These are phyloP conservation scores for Syndactyla subalaris DNA, from an alignment of 2,797 vertebrate species.

Conservation along the genomic window DNA sequence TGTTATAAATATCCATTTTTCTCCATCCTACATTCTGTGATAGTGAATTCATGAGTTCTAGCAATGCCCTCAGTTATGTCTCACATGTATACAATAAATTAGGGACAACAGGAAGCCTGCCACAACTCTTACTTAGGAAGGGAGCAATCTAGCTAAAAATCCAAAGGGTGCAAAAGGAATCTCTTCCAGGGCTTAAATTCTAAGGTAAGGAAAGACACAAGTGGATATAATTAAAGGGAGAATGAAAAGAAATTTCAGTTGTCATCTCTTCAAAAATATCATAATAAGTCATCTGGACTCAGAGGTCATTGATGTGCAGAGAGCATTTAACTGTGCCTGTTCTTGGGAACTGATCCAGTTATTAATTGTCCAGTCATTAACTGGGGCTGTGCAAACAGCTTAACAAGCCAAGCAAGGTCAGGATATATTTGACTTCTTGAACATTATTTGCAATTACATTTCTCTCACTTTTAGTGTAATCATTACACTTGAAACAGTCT, in stretches of 20 bases:
- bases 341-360: conserved; percentile 12
- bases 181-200: neutral
- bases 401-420: neutral
- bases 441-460: neutral
- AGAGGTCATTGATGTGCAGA: neutral
- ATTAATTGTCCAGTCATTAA: conserved; percentile 13
- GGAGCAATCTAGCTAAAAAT: neutral
- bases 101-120: neutral
- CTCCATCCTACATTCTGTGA: neutral
- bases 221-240: neutral
- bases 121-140: neutral
- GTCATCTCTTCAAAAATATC: neutral
- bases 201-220: neutral
- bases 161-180: neutral
- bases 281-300: conserved; percentile 4
- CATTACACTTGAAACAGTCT: neutral
- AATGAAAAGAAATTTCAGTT: neutral
- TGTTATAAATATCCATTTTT: neutral
- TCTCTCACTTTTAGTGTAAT: neutral
- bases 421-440: neutral
- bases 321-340: neutral
- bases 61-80: neutral
- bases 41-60: neutral
- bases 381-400: neutral
- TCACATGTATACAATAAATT: neutral